Percentiles rank a stretch among this genome's conserved stretches.
Evolutionary conservation across 2,888 invertebrate species (phyloP).

Genomic region (Lobophora halterata): DNA sequence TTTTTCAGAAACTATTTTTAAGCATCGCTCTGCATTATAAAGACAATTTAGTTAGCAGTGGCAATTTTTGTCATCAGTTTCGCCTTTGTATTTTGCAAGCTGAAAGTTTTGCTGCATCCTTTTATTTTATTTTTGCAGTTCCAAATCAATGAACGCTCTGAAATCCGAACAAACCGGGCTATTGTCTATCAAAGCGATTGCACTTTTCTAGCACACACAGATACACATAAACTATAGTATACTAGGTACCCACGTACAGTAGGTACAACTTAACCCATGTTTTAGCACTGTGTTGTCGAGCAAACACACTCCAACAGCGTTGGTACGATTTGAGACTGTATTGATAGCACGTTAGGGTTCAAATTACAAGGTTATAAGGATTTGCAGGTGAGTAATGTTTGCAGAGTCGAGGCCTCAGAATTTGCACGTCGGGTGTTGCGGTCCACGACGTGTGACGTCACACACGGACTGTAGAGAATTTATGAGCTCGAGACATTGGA

Average conservation of each 20-base stretch:
- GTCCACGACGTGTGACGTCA: constrained; percentile 29
- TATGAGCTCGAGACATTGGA: constrained; percentile 13
- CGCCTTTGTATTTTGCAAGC: no score
- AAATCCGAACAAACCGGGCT: constrained; percentile 3
- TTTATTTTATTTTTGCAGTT: constrained; percentile 3
- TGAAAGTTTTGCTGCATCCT: no score
- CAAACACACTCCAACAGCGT: constrained; percentile 12
- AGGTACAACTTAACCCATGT: constrained; percentile 17
- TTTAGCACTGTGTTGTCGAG: constrained; percentile 17
- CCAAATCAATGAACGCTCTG: constrained; percentile 9
- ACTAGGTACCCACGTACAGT: constrained; percentile 5
- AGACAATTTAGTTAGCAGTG: no score
- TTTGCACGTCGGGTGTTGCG: constrained; percentile 35
- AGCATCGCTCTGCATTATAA: no score
- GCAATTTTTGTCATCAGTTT: no score
- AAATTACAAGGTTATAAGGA: constrained; percentile 4
- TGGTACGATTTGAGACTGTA: constrained; percentile 5
- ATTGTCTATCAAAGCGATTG: constrained; percentile 20
- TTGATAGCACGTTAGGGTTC: constrained; percentile 8
- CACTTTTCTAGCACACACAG: constrained; percentile 20
- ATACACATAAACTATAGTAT: no score
- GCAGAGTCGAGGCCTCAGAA: constrained; percentile 43
- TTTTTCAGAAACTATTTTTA: no score
- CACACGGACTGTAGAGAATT: constrained; percentile 31
- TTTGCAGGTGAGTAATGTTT: constrained; percentile 46